Evolutionary conservation across 1,140 invertebrate species (phyloP).

Genomic region (Bursaphelenchus mucronatus): DNA sequence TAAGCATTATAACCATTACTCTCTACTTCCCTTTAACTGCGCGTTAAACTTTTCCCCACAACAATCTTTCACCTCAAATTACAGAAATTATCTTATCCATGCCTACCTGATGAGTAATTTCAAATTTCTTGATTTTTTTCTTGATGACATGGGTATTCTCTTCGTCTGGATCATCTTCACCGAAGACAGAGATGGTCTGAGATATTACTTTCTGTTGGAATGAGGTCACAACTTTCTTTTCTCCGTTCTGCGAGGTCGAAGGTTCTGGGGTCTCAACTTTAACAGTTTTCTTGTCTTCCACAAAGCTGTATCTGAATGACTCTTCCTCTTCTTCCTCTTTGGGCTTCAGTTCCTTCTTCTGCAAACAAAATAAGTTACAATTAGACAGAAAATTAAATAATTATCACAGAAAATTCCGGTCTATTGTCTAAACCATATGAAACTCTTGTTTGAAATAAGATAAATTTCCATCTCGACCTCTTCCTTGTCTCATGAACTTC

Average conservation of each 20-base stretch:
- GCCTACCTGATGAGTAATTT: constrained; percentile 45
- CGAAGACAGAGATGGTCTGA: constrained; percentile 38
- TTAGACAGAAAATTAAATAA: too few relatives aligned
- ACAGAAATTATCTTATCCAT: too few relatives aligned
- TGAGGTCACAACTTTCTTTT: constrained; percentile 17
- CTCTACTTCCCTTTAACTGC: too few relatives aligned
- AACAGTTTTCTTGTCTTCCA: constrained; percentile 5
- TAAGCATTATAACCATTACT: too few relatives aligned
- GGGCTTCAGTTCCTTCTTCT: not conserved
- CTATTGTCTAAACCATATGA: too few relatives aligned
- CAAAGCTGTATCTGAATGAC: constrained; percentile 11
- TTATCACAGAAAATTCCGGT: too few relatives aligned
- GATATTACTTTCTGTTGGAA: constrained; percentile 11
- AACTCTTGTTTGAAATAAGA: too few relatives aligned
- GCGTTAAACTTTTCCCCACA: too few relatives aligned
- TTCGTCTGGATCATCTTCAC: constrained; percentile 64
- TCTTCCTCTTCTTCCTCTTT: constrained; percentile 15
- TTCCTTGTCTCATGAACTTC: too few relatives aligned
- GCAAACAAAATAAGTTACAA: too few relatives aligned
- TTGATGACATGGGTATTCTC: constrained; percentile 69
- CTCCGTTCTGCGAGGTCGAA: not conserved
- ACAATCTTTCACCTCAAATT: too few relatives aligned
- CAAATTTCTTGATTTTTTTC: constrained; percentile 65
- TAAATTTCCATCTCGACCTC: too few relatives aligned
- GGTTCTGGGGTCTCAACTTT: not conserved